These are phyloP conservation scores for Agrotis clavis DNA, from an alignment of 2,888 invertebrate genomes.

Conservation along the genomic window DNA sequence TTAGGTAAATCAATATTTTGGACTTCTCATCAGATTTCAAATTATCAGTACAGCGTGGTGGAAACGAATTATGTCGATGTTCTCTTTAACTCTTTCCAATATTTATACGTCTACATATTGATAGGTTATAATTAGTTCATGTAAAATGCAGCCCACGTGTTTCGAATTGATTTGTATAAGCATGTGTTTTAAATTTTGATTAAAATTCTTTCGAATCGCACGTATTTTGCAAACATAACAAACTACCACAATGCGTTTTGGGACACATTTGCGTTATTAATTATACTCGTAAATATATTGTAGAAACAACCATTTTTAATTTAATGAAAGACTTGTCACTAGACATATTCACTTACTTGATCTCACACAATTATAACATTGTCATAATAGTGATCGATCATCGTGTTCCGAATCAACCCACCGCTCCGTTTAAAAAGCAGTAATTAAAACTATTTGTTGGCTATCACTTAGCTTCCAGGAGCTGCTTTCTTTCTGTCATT, in stretches of 20 bases:
- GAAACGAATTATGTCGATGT: constrained; percentile 9
- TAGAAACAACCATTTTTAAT: too few relatives aligned
- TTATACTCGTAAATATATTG: background rate
- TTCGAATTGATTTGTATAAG: constrained; percentile 1
- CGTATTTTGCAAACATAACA: background rate
- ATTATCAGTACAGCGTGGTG: background rate
- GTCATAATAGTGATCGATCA: background rate
- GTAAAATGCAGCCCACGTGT: background rate
- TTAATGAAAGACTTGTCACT: background rate
- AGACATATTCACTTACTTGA: background rate
- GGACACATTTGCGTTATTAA: background rate
- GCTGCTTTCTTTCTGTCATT: background rate
- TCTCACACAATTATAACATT: background rate
- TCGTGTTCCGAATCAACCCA: constrained; percentile 6
- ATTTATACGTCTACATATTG: background rate
- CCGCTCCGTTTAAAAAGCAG: constrained; percentile 8
- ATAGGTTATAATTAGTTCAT: background rate
- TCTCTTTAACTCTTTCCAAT: constrained; percentile 8
- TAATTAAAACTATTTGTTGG: constrained; percentile 1
- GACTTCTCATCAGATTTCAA: constrained; percentile 12
- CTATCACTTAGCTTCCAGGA: background rate
- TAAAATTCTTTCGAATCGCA: background rate
- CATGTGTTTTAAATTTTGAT: constrained; percentile 16
- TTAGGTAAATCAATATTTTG: too few relatives aligned
- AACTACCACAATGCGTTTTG: constrained; percentile 7